Evolutionary conservation across 2,113 vertebrate genomes (phyloP).

Genomic region (Oryzias javanicus): DNA sequence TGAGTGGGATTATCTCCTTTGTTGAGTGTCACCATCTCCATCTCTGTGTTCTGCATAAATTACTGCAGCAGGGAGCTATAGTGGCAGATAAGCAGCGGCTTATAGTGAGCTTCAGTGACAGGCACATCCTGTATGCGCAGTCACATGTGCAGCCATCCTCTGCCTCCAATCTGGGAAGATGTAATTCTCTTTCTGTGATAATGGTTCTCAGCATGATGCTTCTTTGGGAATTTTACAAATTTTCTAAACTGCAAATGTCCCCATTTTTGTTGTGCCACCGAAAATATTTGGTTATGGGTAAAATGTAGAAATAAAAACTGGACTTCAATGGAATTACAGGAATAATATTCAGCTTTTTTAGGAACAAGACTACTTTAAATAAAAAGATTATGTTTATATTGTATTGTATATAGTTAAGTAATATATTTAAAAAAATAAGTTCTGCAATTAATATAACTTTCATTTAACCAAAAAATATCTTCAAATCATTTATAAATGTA

Average conservation of each 20-base stretch:
- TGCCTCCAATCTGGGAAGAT: slow-evolving; percentile 55
- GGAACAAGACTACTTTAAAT: too few relatives aligned
- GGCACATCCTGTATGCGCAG: slow-evolving; percentile 36
- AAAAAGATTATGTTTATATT: too few relatives aligned
- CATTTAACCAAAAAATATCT: too few relatives aligned
- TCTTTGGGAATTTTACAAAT: slow-evolving; percentile 37
- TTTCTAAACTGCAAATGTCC: slow-evolving; percentile 21
- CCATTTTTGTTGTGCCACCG: too few relatives aligned
- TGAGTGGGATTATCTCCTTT: slow-evolving; percentile 42
- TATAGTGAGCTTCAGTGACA: slow-evolving; percentile 46
- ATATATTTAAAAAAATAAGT: too few relatives aligned
- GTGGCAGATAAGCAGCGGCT: slow-evolving; percentile 40
- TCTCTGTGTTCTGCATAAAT: slow-evolving; percentile 23
- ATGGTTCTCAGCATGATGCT: slow-evolving; percentile 48
- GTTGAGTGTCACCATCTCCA: slow-evolving; percentile 17
- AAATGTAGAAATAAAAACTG: too few relatives aligned
- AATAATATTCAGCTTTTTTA: too few relatives aligned
- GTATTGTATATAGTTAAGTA: too few relatives aligned
- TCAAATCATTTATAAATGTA: too few relatives aligned
- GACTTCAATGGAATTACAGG: too few relatives aligned
- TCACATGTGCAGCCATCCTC: slow-evolving; percentile 61
- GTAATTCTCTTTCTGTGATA: slow-evolving; percentile 57
- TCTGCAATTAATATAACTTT: too few relatives aligned
- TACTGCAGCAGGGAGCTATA: slow-evolving; percentile 30
- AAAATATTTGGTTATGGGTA: too few relatives aligned